phyloP scores from a whole-genome alignment of 2,888 invertebrate genomes.

The Drosophila cognata region DNA sequence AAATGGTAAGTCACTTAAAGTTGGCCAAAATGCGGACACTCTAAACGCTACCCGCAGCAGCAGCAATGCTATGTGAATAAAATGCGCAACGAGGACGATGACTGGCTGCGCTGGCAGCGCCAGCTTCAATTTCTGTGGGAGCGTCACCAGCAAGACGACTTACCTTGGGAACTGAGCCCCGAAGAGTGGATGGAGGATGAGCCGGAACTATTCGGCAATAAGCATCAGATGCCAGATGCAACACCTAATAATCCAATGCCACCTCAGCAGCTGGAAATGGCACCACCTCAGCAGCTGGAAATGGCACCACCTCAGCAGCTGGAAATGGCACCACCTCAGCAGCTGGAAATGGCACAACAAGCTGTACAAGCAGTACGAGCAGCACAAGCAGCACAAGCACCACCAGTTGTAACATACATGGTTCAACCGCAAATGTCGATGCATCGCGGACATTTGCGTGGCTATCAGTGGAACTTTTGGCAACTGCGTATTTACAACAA shows the following conservation, averaged over 20 bases:
- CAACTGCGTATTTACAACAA: not conserved
- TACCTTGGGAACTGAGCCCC: not conserved
- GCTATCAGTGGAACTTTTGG: not conserved
- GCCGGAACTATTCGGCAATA: not conserved
- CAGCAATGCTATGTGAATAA: not conserved
- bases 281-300: not conserved
- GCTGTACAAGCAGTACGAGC: too few relatives aligned
- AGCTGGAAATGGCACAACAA: not conserved
- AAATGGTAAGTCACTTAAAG: not conserved
- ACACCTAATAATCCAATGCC: not conserved
- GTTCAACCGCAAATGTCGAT: not conserved
- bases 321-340: not conserved
- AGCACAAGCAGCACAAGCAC: not conserved
- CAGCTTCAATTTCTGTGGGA: not conserved
- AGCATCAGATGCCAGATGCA: too few relatives aligned
- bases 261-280: not conserved
- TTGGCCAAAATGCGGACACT: not conserved
- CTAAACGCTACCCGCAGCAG: not conserved
- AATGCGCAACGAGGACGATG: not conserved
- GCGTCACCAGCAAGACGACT: fast-evolving
- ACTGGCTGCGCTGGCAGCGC: not conserved
- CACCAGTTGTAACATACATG: not conserved
- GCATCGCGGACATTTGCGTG: fast-evolving
- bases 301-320: not conserved
- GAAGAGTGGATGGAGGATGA: not conserved